Base-by-base conservation (phyloP, 2,888 invertebrate genomes). In the Esperia sulphurella region DNA sequence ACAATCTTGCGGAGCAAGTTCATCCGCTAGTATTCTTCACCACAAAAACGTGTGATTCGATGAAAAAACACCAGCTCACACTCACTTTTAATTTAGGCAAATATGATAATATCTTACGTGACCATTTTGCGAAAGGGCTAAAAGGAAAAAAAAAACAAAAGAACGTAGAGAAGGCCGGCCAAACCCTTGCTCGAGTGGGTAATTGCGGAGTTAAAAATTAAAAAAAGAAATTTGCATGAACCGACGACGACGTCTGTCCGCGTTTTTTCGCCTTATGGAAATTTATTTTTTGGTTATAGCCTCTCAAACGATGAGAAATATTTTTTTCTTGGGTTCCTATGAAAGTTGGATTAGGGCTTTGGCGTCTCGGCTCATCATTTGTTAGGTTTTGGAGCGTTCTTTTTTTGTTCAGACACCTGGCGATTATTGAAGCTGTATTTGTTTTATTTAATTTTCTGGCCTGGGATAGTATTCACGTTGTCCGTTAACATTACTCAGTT, bases 101-200 rank as follows among this genome's bases (percentile, higher is more conserved):
- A 81, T 84, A 88, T 87, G 88, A 79, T 82, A 88, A 88, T 88
- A 58, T 50, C 65, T 66, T 76, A 87, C 88, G 88, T 88, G 88
- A 88, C 87, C 87, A 88, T 87, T 83, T 87, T 82, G 78, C 82
- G 63, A 81, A 84, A 78, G 83, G 80, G 78, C 69, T 65, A 57
- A 47, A n/a, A n/a, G n/a, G 51, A 61, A 67, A 79, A 85, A 84
- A 86, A 84, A 87, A 84, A 85, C 80, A 83, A 85, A 76, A 77
- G 74, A 58, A 65, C 50, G 53, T 66, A 62, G 70, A 57, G 59
- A 65, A 60, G 75, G 71, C 76, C 73, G 79, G 75, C 73, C 83
- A 77, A 85, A 84, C 86, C 88, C 85, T 85, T 85, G 74, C 74
- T 73, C 58, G 70, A 65, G 71, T 63, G 51, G 53, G 71, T 80